A percentile compares a stretch with the other conserved stretches of the same genome.
These are phyloP conservation scores for Scleropages formosus DNA, from an alignment of 2,797 vertebrate species.

Conservation along the genomic window DNA sequence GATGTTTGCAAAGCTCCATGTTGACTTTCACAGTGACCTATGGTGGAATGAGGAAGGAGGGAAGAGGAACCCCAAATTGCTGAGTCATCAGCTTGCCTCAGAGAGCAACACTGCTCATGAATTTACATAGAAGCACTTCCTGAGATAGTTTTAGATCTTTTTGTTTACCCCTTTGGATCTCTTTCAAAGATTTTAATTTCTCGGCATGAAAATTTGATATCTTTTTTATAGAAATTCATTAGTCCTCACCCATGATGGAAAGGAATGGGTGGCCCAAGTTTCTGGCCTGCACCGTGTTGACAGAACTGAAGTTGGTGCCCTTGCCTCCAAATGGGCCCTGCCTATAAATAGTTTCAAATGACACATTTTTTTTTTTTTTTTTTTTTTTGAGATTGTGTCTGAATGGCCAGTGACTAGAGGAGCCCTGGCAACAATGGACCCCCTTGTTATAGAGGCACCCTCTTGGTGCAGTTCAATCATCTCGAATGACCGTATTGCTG, in stretches of 20 bases:
- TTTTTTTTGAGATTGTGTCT: conserved; percentile 35
- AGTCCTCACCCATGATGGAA: not conserved
- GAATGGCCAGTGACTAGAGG: conserved; percentile 49
- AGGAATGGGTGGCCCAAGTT: not conserved
- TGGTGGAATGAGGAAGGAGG: too few species aligned
- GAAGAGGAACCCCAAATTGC: too few species aligned
- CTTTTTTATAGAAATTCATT: not conserved
- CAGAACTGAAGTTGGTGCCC: not conserved
- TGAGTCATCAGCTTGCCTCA: too few species aligned
- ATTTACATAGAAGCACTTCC: too few species aligned
- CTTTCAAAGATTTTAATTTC: too few species aligned
- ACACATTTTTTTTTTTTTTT: conserved; percentile 45
- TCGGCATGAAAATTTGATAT: too few species aligned
- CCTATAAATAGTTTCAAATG: conserved; percentile 54
- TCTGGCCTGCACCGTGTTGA: not conserved
- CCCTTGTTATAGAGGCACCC: conserved; percentile 51
- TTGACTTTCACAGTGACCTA: too few species aligned
- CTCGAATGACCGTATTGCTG: not conserved
- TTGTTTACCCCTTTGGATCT: too few species aligned
- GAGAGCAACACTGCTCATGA: too few species aligned
- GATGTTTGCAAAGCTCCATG: too few species aligned
- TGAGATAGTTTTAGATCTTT: too few species aligned
- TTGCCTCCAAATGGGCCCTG: not conserved
- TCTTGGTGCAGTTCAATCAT: conserved; percentile 19
- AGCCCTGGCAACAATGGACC: conserved; percentile 48